phyloP scores from a whole-genome alignment of 2,888 invertebrate genomes.

The Malacosoma neustria region DNA sequence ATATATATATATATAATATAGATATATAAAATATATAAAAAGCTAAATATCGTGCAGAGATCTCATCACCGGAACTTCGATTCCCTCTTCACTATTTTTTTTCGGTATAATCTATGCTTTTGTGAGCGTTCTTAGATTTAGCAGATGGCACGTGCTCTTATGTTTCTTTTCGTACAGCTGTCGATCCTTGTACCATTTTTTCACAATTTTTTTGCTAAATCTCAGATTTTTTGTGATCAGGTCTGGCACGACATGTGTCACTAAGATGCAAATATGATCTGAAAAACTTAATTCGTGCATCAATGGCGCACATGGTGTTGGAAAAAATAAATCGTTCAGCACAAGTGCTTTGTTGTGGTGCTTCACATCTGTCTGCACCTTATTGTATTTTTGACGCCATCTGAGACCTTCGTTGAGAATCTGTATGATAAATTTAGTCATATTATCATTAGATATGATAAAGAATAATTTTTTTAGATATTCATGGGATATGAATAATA shows the following conservation, averaged over 20 bases:
- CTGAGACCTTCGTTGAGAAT: constrained; percentile 17
- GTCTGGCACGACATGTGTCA: constrained; percentile 51
- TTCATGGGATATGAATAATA: no score
- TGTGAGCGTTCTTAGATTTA: constrained; percentile 63
- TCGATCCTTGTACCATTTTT: constrained; percentile 55
- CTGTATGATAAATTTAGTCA: no score
- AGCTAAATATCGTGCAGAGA: no score
- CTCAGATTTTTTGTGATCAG: constrained; percentile 32
- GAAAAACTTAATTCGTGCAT: constrained; percentile 49
- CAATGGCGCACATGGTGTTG: constrained; percentile 47
- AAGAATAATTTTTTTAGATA: no score
- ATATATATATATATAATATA: no score
- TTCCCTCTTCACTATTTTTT: constrained; percentile 21
- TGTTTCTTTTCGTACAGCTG: constrained; percentile 66
- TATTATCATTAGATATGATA: no score
- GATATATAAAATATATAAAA: no score
- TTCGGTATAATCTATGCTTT: constrained; percentile 40
- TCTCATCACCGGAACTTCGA: no score
- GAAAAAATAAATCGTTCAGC: constrained; percentile 57
- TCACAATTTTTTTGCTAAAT: constrained; percentile 35
- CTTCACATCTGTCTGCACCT: constrained; percentile 52
- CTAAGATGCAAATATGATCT: constrained; percentile 67
- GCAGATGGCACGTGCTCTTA: constrained; percentile 71
- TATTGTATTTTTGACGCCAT: constrained; percentile 24
- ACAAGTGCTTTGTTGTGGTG: constrained; percentile 57